These are phyloP conservation scores for Callyntrura guangdongensis DNA, from an alignment of 2,888 invertebrate species.

Conservation along the genomic window DNA sequence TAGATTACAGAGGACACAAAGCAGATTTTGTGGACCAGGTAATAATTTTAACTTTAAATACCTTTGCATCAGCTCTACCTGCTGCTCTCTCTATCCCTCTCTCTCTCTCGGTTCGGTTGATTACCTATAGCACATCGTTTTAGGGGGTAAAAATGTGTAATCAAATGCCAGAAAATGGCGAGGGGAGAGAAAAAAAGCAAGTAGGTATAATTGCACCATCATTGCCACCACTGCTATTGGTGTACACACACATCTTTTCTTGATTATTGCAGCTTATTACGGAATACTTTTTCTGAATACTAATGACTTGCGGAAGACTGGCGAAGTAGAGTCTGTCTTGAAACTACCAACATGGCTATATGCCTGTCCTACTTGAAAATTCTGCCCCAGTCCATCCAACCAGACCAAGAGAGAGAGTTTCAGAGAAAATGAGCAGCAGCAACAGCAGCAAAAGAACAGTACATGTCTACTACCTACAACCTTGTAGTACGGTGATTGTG, in stretches of 20 bases:
- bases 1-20: constrained; percentile 62
- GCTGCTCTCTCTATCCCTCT: no score
- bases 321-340: not conserved
- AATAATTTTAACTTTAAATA: constrained; percentile 59
- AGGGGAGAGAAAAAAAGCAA: not conserved
- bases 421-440: not conserved
- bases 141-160: constrained; percentile 20
- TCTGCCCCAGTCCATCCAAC: not conserved
- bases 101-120: not conserved
- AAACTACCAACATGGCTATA: not conserved
- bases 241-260: not conserved
- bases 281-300: constrained; percentile 54
- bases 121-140: not conserved
- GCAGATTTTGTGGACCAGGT: constrained; percentile 32
- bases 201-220: not conserved
- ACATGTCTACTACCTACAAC: not conserved
- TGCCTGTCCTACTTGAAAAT: not conserved
- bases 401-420: not conserved
- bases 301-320: constrained; percentile 43
- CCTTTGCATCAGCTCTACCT: constrained; percentile 15
- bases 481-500: no score
- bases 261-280: constrained; percentile 49
- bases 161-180: constrained; percentile 4
- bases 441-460: not conserved
- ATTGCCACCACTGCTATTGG: not conserved